Conservation (phyloP, 2,113 vertebrate species). For the Eptesicus fuscus region DNA sequence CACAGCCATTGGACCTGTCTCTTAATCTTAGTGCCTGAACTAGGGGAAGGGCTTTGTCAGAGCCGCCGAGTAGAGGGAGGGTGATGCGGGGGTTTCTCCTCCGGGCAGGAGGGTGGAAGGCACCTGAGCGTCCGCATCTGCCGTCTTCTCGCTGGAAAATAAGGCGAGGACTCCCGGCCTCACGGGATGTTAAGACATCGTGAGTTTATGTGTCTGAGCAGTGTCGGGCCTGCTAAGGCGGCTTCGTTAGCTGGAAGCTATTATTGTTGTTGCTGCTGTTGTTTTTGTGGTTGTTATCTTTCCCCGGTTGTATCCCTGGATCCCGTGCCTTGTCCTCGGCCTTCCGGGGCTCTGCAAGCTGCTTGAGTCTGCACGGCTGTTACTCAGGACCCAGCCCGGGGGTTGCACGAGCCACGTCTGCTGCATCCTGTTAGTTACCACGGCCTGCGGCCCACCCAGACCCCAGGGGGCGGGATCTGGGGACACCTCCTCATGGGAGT, state of each 20-base stretch:
- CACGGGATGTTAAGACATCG: neutral
- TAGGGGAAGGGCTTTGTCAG: neutral
- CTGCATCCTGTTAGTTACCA: neutral
- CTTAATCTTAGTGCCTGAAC: neutral
- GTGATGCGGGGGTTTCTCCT: neutral
- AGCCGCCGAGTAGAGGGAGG: neutral
- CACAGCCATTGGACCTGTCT: neutral
- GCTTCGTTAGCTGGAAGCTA: neutral
- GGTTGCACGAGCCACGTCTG: neutral
- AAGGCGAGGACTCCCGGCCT: neutral
- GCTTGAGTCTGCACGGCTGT: neutral
- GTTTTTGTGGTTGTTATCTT: neutral
- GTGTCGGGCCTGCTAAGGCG: neutral
- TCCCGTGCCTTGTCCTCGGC: too few relatives aligned
- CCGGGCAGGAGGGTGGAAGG: neutral
- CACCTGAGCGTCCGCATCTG: neutral
- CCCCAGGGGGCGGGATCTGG: too few relatives aligned
- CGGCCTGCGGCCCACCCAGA: too few relatives aligned
- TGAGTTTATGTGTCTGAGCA: too few relatives aligned
- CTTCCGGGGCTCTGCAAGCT: neutral
- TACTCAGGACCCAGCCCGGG: neutral
- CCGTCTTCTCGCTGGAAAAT: neutral
- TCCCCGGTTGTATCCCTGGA: neutral
- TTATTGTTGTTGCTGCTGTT: rapidly evolving
- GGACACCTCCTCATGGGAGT: too few relatives aligned